Percentiles rank a stretch among this genome's conserved stretches.
phyloP scores from a whole-genome alignment of 1,140 invertebrate species.

The Zophobas morio region DNA sequence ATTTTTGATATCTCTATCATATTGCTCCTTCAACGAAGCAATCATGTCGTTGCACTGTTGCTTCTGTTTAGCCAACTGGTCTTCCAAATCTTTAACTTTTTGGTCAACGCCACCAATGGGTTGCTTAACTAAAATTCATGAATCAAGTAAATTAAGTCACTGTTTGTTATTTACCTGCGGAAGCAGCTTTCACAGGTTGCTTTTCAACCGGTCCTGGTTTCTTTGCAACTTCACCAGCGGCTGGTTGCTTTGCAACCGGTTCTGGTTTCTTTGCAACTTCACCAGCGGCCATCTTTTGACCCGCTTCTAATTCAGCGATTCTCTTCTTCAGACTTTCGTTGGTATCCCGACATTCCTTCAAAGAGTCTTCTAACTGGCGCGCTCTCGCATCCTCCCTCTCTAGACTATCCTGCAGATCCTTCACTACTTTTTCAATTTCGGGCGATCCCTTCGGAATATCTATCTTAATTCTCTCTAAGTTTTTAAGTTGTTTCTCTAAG shows the following conservation, averaged over 20 bases:
- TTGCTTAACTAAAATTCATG: background rate
- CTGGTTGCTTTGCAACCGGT: background rate
- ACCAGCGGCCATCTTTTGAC: background rate
- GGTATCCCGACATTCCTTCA: slow-evolving; percentile 33
- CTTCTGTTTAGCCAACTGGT: slow-evolving; percentile 44
- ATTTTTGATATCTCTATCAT: slow-evolving; percentile 49
- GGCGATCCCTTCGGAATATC: slow-evolving; percentile 32
- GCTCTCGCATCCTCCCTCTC: slow-evolving; percentile 46
- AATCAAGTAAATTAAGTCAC: too few relatives aligned
- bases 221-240: slow-evolving; percentile 14
- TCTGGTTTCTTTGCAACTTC: slow-evolving; percentile 27
- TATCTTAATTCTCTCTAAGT: slow-evolving; percentile 50
- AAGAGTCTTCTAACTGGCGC: slow-evolving; percentile 44
- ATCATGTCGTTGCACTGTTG: slow-evolving; percentile 55
- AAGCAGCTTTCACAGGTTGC: background rate
- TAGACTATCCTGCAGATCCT: slow-evolving; percentile 35
- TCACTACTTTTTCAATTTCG: slow-evolving; percentile 55
- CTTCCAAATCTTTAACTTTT: slow-evolving; percentile 7
- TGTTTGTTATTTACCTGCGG: background rate
- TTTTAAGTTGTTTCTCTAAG: slow-evolving; percentile 56
- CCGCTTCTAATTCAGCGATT: slow-evolving; percentile 46
- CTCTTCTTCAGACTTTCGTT: slow-evolving; percentile 50
- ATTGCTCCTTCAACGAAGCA: slow-evolving; percentile 41
- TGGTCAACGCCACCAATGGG: background rate
- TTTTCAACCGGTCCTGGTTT: background rate